A percentile compares a stretch with the other conserved stretches of the same genome.
These are phyloP conservation scores for Melinaea menophilus DNA, from an alignment of 2,888 invertebrate genomes.

Conservation along the genomic window DNA sequence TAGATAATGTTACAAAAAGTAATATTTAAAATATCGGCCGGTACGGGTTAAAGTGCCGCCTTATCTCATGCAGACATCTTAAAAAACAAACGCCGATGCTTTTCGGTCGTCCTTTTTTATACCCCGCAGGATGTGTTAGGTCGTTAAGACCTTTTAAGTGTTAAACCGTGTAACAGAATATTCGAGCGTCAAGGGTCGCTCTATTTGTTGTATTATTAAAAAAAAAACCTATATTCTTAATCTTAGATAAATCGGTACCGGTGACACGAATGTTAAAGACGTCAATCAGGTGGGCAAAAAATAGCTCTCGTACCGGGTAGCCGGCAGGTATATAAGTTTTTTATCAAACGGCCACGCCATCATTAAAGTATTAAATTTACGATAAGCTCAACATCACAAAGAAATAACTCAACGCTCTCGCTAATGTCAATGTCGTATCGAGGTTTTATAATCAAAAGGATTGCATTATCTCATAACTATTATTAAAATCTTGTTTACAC, in stretches of 20 bases:
- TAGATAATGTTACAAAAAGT: constrained; percentile 67
- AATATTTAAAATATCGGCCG: constrained; percentile 77
- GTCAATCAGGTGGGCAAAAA: constrained; percentile 69
- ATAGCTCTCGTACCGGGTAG: constrained; percentile 67
- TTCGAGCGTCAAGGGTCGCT: constrained; percentile 74
- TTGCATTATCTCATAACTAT: constrained; percentile 2
- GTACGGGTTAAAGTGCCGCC: constrained; percentile 76
- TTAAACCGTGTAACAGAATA: constrained; percentile 79
- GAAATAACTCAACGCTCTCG: constrained; percentile 45
- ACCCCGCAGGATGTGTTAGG: constrained; percentile 78
- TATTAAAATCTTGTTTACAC: constrained; percentile 5
- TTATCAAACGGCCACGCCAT: constrained; percentile 60
- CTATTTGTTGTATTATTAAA: constrained; percentile 75
- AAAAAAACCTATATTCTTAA: constrained; percentile 60
- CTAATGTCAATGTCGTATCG: constrained; percentile 27
- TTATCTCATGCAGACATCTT: constrained; percentile 77
- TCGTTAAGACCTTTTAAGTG: constrained; percentile 79
- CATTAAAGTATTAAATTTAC: constrained; percentile 74
- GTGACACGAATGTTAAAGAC: constrained; percentile 76
- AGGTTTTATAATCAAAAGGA: constrained; percentile 3
- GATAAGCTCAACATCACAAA: constrained; percentile 54
- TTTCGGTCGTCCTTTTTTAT: constrained; percentile 71
- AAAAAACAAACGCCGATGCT: constrained; percentile 76
- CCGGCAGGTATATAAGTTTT: constrained; percentile 55
- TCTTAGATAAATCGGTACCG: constrained; percentile 75